Evolutionary conservation across 2,797 vertebrate genomes (phyloP).

Genomic region (Bradypodion pumilum): DNA sequence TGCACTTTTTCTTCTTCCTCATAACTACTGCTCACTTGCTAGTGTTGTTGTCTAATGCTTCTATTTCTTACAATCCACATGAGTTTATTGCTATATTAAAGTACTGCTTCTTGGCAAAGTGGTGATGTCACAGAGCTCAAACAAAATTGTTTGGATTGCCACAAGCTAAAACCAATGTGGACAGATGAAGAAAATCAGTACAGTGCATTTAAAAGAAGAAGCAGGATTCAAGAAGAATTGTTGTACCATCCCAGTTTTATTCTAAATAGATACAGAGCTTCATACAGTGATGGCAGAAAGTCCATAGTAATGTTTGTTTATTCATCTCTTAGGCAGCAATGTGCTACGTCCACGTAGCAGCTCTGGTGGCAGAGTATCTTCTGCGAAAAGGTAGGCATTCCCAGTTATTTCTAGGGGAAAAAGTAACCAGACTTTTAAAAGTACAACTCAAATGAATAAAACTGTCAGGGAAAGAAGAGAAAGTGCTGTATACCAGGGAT

Average conservation of each 20-base stretch:
- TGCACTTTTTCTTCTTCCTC: neutral
- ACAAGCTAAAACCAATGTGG: too few relatives aligned
- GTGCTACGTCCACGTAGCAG: slow-evolving; percentile 98
- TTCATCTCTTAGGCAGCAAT: slow-evolving; percentile 87
- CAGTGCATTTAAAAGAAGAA: neutral
- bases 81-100: neutral
- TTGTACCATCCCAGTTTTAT: neutral
- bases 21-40: neutral
- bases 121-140: neutral
- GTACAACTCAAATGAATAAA: neutral
- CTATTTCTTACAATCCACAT: neutral
- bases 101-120: neutral
- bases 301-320: slow-evolving; percentile 27
- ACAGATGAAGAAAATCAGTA: neutral
- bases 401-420: neutral
- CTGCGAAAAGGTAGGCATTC: slow-evolving; percentile 89
- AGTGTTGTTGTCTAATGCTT: neutral
- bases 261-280: neutral
- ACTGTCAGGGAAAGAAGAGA: neutral
- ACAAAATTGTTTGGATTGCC: neutral
- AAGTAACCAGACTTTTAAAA: neutral
- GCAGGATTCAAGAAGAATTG: neutral
- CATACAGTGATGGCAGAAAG: neutral
- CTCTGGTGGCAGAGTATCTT: slow-evolving; percentile 95
- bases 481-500: too few relatives aligned